Evolutionary conservation across 2,888 invertebrate species (phyloP), one percentile per base, ranked within the genome.

Genomic region (Cheilosia soror): DNA sequence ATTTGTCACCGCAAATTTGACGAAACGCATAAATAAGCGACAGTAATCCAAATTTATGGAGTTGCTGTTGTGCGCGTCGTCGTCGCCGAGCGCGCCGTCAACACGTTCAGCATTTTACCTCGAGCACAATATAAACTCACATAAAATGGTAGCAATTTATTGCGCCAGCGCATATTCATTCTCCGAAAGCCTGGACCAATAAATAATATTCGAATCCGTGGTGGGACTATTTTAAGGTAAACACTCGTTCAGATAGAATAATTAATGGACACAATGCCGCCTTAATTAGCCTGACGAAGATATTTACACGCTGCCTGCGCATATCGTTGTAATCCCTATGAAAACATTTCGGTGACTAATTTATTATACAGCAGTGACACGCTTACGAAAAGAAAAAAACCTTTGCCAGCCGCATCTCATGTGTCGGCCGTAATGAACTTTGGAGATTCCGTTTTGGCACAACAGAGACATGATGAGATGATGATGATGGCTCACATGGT

Each of bases 151-250:
- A 53, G 55, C 72, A 57, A 82, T 72, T 72, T 77, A 72, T 49
- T 57, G 83, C 37, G 33, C 60, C 44, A 27, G 15, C 25, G 15
- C 57, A 47, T 20, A 57, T 37, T 42, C 44, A 31, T 53, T 65
- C 63, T 42, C 44, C 72, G 55, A 77, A 65, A 55, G 37, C 72
- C 27, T 4, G 55, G 13, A 15, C 55, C 63, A 49, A 84, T 84
- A 84, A 84, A 84, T 80, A 84, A 84, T 75, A 75, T 84, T 80
- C 80, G 84, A 84, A 80, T 80, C 73, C 79, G 68, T 20, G 40
- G 72, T 47, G 60, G 27, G 69, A 40, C 84, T 84, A 75, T 84
- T 84, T 66, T 60, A 20, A 80, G 75, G 73, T 65, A 71, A 69
- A 62, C 60, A 71, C 53, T 44, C 33, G 57, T 75, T 63, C 68